Evolutionary conservation across 2,888 invertebrate species (phyloP).

Genomic region (Halocaridina rubra): DNA sequence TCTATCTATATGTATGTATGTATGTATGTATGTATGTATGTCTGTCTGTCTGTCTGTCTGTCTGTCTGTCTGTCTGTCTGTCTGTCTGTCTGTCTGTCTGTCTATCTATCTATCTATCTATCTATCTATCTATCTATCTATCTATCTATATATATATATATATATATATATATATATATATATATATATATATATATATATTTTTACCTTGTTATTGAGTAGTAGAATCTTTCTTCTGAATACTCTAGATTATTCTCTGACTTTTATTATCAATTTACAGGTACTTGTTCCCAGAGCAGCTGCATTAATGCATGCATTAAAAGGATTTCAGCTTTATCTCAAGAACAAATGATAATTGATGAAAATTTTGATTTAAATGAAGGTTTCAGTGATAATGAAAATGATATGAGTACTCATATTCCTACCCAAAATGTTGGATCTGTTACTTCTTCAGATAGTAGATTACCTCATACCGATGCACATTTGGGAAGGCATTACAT

Average conservation of each 20-base stretch:
- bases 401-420: not conserved
- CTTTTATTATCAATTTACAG: not conserved
- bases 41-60: too few relatives aligned
- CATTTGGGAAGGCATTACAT: constrained; percentile 5
- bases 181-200: not conserved
- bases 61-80: not conserved
- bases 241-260: too few relatives aligned
- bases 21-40: too few relatives aligned
- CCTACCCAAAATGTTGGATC: not conserved
- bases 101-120: not conserved
- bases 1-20: too few relatives aligned
- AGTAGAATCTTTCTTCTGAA: too few relatives aligned
- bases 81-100: too few relatives aligned
- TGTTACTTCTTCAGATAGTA: not conserved
- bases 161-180: not conserved
- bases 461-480: not conserved
- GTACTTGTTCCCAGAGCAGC: constrained; percentile 39
- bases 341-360: not conserved
- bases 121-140: constrained; percentile 1
- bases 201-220: not conserved
- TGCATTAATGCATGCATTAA: constrained; percentile 19
- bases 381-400: not conserved
- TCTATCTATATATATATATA: too few relatives aligned
- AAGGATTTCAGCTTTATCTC: not conserved
- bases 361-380: not conserved